phyloP scores from a whole-genome alignment of 2,888 invertebrate species.

The Dendrolimus houi region DNA sequence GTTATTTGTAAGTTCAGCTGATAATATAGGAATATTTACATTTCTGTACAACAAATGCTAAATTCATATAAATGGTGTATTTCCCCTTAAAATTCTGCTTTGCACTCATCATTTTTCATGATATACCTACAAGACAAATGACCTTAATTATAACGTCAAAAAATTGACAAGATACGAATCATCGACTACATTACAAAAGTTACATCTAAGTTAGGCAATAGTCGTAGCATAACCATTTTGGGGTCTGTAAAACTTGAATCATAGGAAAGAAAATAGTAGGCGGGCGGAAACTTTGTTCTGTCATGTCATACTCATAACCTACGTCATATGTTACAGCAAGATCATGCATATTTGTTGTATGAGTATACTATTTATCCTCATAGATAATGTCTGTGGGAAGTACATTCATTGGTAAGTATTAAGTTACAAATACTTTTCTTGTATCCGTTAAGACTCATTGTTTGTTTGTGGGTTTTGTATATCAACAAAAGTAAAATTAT shows the following conservation, averaged over 20 bases:
- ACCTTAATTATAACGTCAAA: too few species aligned
- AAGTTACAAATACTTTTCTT: background rate
- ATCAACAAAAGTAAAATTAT: background rate
- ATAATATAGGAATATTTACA: too few species aligned
- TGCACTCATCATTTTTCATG: too few species aligned
- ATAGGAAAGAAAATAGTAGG: background rate
- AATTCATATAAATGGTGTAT: too few species aligned
- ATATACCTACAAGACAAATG: too few species aligned
- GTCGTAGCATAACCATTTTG: background rate
- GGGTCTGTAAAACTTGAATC: background rate
- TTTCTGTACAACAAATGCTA: too few species aligned
- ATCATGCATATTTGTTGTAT: background rate
- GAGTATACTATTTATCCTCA: background rate
- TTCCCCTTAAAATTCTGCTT: too few species aligned
- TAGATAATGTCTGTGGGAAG: background rate
- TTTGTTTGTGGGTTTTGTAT: background rate
- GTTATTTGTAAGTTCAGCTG: too few species aligned
- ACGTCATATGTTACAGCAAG: background rate
- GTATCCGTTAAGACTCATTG: background rate
- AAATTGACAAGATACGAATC: background rate
- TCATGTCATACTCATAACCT: background rate
- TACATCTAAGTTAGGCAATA: background rate
- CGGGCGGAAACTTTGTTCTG: background rate
- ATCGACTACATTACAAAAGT: background rate
- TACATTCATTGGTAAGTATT: background rate